Conservation (phyloP, 2,113 vertebrate genomes). For the Prinia subflava region DNA sequence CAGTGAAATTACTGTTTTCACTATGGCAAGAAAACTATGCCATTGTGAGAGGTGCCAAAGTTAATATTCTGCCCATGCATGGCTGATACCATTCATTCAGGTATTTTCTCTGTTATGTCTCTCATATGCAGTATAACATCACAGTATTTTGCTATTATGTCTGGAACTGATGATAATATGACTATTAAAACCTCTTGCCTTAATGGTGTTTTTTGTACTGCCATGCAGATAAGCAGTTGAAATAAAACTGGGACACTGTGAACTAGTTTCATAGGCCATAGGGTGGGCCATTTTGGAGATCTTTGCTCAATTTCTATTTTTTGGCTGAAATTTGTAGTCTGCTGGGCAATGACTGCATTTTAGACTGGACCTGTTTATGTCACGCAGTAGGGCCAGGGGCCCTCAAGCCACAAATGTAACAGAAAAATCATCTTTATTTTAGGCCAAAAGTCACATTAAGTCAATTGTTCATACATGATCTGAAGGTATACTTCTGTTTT, state of each 20-base stretch:
- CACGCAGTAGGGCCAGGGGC: not conserved
- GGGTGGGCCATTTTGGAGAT: not conserved
- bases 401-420: not conserved
- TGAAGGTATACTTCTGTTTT: not conserved
- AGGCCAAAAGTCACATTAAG: not conserved
- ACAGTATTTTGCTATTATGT: not conserved
- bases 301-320: not conserved
- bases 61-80: not conserved
- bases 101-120: not conserved
- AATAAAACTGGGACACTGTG: not conserved
- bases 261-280: not conserved
- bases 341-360: not conserved
- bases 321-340: not conserved
- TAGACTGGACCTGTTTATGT: not conserved
- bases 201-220: not conserved
- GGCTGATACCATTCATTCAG: not conserved
- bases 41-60: not conserved
- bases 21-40: not conserved
- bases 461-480: not conserved
- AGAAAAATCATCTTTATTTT: not conserved
- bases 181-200: not conserved
- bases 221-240: not conserved
- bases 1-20: not conserved
- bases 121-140: not conserved
- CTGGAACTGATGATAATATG: not conserved